Conservation (phyloP, 2,797 vertebrate species). For the Danio aesculapii region DNA sequence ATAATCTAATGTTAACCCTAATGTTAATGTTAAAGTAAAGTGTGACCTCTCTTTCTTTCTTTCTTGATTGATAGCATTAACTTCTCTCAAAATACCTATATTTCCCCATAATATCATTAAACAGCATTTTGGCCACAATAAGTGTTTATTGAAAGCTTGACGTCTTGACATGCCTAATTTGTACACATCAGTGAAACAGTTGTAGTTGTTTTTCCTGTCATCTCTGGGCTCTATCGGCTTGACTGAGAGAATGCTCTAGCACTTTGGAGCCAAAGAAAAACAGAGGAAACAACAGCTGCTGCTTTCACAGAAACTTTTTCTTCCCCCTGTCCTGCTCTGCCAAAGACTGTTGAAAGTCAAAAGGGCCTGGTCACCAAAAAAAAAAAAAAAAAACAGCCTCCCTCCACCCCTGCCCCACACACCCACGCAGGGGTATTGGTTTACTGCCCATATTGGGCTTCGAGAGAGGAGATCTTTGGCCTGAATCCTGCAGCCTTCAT, state of each 20-base stretch:
- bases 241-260: constrained; percentile 72
- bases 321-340: constrained; percentile 77
- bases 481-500: constrained; percentile 75
- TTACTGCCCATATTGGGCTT: constrained; percentile 76
- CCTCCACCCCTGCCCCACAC: constrained; percentile 64
- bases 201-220: constrained; percentile 49
- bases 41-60: no score
- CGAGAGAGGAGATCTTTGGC: constrained; percentile 65
- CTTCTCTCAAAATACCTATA: background rate
- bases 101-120: background rate
- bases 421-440: constrained; percentile 75
- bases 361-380: constrained; percentile 78
- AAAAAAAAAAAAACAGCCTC: constrained; percentile 68
- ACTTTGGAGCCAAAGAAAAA: constrained; percentile 70
- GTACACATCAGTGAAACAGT: constrained; percentile 27
- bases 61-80: no score
- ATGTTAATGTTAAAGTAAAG: no score
- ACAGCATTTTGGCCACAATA: background rate
- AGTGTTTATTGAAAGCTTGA: background rate
- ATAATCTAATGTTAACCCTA: no score
- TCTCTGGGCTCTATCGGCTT: constrained; percentile 70
- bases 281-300: constrained; percentile 87
- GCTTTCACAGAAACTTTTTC: constrained; percentile 89
- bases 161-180: background rate
- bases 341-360: constrained; percentile 63